Base-by-base conservation (phyloP, 30 jellyfish, hydroid and myxozoan genomes). In the Clytia hemisphaerica region DNA sequence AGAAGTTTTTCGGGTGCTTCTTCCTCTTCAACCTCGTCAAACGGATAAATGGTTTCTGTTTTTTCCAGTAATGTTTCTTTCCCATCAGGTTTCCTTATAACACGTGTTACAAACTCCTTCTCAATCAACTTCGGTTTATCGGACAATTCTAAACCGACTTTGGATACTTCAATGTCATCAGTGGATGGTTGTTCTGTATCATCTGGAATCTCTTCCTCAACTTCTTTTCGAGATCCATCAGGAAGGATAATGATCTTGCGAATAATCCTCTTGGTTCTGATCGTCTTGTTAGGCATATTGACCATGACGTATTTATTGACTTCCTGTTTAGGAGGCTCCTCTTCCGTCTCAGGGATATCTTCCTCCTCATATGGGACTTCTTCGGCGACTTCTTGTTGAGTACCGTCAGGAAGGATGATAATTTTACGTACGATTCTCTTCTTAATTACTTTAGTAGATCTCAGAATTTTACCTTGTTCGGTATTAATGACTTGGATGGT, bases 171-270 rank as follows among this genome's bases (percentile, higher is more conserved):
- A 12, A 5, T 24, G 4, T 37, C 75, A 10, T 35, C 75, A n/a
- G 45, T 16, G 5, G 10, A 30, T 21, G 64, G 3, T 24, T 21
- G 9, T 9, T 37, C 75, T 31, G 18, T 54, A 16, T 61, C 81
- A 34, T 12, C 73, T 19, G 92, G 92, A 16, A 75, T 92, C 48
- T 63, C 85, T 37, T 82, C 94, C 61, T 82, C 94, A 4, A 82
- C 85, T 38, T 73, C 92, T 35, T 72, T 57, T 51, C 84, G 65
- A 4, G 92, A 63, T 32, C 94, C 94, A 65, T 82, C 94, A 2
- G 94, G 92, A 31, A 73, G 54, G 0, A 40, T 73, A 54, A 82
- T 69, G 44, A 72, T 53, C 44, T 75, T 82, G 44, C 83, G 82
- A 1, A 82, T 78, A 34, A 82, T 72, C 4, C 90, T 47, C 48